Percentiles rank a stretch among this genome's conserved stretches.
phyloP scores from a whole-genome alignment of 2,888 invertebrate genomes.

The Dasypogon diadema region DNA sequence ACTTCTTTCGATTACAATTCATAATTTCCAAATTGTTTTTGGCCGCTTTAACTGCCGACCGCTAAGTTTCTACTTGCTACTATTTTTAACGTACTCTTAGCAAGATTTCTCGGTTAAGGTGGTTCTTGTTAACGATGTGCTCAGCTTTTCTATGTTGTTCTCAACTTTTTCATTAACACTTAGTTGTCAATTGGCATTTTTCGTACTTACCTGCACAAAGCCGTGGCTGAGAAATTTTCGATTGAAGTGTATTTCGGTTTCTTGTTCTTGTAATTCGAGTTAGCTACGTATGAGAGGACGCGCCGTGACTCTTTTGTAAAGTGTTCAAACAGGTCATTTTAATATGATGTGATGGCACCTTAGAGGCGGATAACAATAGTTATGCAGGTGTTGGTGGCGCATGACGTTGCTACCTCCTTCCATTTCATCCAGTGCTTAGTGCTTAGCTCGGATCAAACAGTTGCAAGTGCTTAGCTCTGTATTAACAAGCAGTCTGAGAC shows the following conservation, averaged over 20 bases:
- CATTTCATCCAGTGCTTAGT: constrained; percentile 20
- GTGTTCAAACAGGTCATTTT: neutral
- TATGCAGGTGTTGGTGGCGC: constrained; percentile 14
- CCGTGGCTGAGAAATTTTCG: neutral
- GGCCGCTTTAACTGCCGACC: too few species aligned
- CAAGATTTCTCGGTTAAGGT: constrained; percentile 22
- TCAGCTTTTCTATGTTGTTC: constrained; percentile 54
- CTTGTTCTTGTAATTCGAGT: constrained; percentile 9
- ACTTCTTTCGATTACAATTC: constrained; percentile 12
- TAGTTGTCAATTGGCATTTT: constrained; percentile 50
- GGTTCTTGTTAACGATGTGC: constrained; percentile 52
- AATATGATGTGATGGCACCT: neutral
- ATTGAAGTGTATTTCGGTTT: neutral
- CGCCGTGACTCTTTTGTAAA: constrained; percentile 33
- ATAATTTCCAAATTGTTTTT: neutral
- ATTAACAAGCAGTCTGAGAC: constrained; percentile 31
- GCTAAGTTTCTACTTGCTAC: too few species aligned
- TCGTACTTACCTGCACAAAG: constrained; percentile 8
- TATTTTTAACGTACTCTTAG: neutral
- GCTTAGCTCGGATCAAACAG: neutral
- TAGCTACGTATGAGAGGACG: constrained; percentile 1
- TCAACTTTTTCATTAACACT: constrained; percentile 56
- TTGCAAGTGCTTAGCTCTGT: constrained; percentile 21
- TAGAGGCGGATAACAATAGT: constrained; percentile 25
- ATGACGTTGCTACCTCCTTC: constrained; percentile 26